phyloP scores from a whole-genome alignment of 2,113 vertebrate species.

The Corynorhinus townsendii region DNA sequence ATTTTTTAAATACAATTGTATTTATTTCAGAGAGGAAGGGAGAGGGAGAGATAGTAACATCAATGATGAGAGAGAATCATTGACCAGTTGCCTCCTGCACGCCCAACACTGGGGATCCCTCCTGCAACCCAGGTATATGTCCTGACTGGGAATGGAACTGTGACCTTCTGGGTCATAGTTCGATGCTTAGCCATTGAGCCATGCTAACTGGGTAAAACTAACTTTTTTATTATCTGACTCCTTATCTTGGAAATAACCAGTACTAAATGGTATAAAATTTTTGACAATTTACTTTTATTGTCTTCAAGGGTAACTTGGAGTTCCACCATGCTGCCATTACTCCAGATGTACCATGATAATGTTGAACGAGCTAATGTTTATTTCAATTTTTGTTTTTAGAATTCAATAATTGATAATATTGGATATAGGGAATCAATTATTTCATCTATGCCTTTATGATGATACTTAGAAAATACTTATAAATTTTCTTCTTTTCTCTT shows the following conservation, averaged over 20 bases:
- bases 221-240: background rate
- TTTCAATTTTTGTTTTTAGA: background rate
- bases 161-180: no score
- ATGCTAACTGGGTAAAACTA: no score
- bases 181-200: no score
- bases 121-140: no score
- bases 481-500: background rate
- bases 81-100: no score
- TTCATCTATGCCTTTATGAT: background rate
- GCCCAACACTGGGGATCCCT: no score
- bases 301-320: constrained; percentile 60
- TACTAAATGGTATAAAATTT: background rate
- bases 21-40: no score
- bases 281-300: background rate
- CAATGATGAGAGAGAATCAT: no score
- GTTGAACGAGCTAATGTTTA: background rate
- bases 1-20: no score
- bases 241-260: background rate
- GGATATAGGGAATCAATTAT: background rate
- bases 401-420: background rate
- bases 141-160: no score
- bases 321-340: background rate
- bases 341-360: background rate
- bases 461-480: background rate
- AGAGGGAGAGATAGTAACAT: no score